Evolutionary conservation across 2,888 invertebrate genomes (phyloP).

Genomic region (Schrankia costaestrigalis): DNA sequence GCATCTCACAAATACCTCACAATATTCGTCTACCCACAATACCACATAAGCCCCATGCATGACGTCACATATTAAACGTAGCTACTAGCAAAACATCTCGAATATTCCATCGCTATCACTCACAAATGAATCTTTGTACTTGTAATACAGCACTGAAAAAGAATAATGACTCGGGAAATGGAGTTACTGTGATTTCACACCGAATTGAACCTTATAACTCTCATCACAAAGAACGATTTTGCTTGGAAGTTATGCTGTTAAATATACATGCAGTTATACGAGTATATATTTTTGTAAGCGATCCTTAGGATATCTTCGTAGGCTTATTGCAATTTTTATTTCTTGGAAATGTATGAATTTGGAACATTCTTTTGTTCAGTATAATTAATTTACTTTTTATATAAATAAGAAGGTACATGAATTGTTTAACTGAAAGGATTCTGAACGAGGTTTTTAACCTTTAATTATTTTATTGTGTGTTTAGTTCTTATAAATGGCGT

Average conservation of each 20-base stretch:
- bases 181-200: slow-evolving; percentile 31
- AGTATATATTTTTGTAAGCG: slow-evolving; percentile 34
- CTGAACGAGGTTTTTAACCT: no score
- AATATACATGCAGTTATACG: slow-evolving; percentile 33
- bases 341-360: slow-evolving; percentile 24
- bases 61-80: slow-evolving; percentile 34
- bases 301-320: slow-evolving; percentile 28
- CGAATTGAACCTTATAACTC: slow-evolving; percentile 19
- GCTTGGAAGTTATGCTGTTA: slow-evolving; percentile 9
- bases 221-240: slow-evolving; percentile 6
- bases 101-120: slow-evolving; percentile 31
- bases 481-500: no score
- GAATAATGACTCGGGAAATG: slow-evolving; percentile 39
- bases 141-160: slow-evolving; percentile 39
- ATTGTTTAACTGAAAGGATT: no score
- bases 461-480: no score
- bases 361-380: slow-evolving; percentile 10
- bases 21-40: no score
- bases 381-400: neutral
- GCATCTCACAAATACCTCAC: no score
- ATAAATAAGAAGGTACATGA: no score
- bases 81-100: slow-evolving; percentile 35
- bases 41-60: no score
- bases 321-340: slow-evolving; percentile 36
- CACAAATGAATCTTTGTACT: slow-evolving; percentile 32